These are phyloP conservation scores for Octopus bimaculoides DNA, from an alignment of 1,140 invertebrate species.

Conservation along the genomic window DNA sequence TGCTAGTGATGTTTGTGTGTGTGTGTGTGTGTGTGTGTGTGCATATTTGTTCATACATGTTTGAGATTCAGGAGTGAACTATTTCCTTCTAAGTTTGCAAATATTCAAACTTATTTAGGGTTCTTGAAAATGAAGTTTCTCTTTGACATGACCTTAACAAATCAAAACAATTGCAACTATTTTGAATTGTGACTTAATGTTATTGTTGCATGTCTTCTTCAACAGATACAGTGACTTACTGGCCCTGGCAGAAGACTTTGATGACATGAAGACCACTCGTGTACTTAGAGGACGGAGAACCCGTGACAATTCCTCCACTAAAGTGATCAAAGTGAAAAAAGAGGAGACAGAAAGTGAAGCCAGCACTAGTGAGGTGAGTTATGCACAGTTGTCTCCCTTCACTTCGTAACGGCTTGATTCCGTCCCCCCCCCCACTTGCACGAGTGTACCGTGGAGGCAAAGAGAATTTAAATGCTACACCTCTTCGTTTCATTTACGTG, in stretches of 20 bases:
- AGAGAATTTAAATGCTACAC: neutral
- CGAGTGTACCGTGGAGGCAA: neutral
- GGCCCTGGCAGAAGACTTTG: conserved; percentile 80
- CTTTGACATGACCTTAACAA: too few species aligned
- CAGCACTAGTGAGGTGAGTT: conserved; percentile 74
- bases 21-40: too few species aligned
- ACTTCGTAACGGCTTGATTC: conserved; percentile 17
- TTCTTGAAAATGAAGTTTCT: too few species aligned
- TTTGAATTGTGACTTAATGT: neutral
- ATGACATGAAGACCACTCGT: conserved; percentile 64
- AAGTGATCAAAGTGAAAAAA: conserved; percentile 54
- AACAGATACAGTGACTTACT: conserved; percentile 81
- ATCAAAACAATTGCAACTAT: too few species aligned
- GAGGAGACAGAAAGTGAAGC: conserved; percentile 68
- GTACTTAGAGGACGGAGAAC: conserved; percentile 47
- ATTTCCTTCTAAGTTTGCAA: too few species aligned
- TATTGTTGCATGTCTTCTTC: neutral
- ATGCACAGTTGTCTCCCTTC: conserved; percentile 10
- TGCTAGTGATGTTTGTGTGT: too few species aligned
- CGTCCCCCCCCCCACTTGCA: neutral
- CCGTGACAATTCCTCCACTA: conserved; percentile 48
- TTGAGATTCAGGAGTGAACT: too few species aligned
- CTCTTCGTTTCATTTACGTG: neutral
- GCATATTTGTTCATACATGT: too few species aligned
- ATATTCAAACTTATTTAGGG: too few species aligned